Conservation (phyloP, 2,888 invertebrate species). For the Dryobotodes eremita region DNA sequence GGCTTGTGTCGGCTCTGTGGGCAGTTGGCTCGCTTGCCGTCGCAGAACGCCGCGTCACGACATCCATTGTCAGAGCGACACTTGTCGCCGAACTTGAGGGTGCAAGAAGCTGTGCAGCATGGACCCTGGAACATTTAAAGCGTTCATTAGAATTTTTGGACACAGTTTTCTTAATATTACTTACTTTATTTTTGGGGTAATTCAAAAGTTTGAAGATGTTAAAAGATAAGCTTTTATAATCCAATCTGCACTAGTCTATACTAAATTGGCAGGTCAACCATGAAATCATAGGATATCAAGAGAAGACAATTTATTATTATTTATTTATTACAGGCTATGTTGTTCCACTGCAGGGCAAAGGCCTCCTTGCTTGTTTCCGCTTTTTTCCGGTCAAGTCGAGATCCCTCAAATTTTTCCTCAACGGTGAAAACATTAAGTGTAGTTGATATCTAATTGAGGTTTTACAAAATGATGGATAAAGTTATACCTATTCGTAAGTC, state of each 20-base stretch:
- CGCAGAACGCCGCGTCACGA: constrained; percentile 97
- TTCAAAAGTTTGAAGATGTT: too few species aligned
- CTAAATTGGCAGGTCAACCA: not conserved
- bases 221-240: not conserved
- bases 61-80: constrained; percentile 98
- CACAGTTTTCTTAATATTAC: too few species aligned
- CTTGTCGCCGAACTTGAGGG: constrained; percentile 95
- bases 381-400: not conserved
- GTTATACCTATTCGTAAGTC: not conserved
- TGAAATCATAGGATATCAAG: not conserved
- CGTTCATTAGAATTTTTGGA: not conserved
- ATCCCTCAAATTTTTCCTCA: not conserved
- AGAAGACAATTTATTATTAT: not conserved
- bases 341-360: too few species aligned
- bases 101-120: constrained; percentile 97
- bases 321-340: too few species aligned
- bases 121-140: constrained; percentile 93
- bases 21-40: constrained; percentile 96
- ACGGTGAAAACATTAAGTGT: not conserved
- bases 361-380: too few species aligned
- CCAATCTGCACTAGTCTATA: not conserved
- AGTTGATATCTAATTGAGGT: not conserved
- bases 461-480: not conserved
- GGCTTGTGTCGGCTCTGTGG: constrained; percentile 97
- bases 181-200: too few species aligned